Evolutionary conservation across 35 echinoderm and acorn worm species (phyloP).

Genomic region (Apostichopus japonicus): DNA sequence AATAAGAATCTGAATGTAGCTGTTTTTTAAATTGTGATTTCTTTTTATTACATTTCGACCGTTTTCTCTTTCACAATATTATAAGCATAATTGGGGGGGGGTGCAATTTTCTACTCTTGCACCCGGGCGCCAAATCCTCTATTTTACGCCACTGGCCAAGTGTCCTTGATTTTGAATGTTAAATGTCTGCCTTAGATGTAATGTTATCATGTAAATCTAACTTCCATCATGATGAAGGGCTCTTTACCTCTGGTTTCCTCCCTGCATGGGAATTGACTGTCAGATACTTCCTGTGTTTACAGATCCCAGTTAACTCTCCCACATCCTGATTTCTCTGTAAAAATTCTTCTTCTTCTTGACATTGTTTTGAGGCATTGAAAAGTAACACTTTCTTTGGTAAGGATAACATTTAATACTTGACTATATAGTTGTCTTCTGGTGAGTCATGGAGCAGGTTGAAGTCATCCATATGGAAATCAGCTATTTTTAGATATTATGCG

Average conservation of each 20-base stretch:
- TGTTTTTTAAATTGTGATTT: too few relatives aligned
- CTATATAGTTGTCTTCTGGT: background rate
- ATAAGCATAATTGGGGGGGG: too few relatives aligned
- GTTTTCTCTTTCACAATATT: too few relatives aligned
- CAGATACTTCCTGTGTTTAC: background rate
- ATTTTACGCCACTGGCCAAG: too few relatives aligned
- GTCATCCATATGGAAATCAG: background rate
- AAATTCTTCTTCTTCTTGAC: background rate
- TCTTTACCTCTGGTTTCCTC: background rate
- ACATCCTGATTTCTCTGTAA: background rate
- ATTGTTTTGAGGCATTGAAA: background rate
- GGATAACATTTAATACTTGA: background rate
- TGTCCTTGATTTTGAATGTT: too few relatives aligned
- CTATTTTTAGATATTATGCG: background rate
- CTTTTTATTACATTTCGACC: too few relatives aligned
- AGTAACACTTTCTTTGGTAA: background rate
- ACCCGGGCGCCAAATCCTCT: too few relatives aligned
- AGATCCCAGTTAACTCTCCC: background rate
- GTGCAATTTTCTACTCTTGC: too few relatives aligned
- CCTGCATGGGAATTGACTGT: background rate
- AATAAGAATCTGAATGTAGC: too few relatives aligned
- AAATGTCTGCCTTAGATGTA: too few relatives aligned
- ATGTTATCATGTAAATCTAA: too few relatives aligned
- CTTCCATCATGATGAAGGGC: too few relatives aligned
- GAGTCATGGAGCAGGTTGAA: background rate